These are phyloP conservation scores for Drosophila repleta DNA, from an alignment of 1,140 invertebrate genomes.

Conservation along the genomic window DNA sequence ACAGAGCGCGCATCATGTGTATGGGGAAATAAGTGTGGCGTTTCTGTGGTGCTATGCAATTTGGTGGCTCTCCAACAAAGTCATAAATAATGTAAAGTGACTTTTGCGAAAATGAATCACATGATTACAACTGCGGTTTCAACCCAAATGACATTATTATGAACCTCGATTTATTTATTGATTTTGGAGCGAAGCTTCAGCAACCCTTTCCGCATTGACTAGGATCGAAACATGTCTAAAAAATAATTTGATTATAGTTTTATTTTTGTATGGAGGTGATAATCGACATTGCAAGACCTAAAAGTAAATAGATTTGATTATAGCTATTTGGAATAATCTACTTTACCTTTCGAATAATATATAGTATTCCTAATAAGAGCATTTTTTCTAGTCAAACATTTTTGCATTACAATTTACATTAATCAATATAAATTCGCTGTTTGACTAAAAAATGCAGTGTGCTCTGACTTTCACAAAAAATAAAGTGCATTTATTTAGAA, in stretches of 20 bases:
- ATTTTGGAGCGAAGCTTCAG: not conserved
- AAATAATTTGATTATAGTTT: too few relatives aligned
- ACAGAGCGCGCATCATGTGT: slow-evolving; percentile 13
- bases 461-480: not conserved
- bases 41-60: slow-evolving; percentile 26
- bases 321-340: too few relatives aligned
- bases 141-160: slow-evolving; percentile 8
- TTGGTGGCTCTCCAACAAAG: slow-evolving; percentile 23
- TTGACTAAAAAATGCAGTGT: not conserved
- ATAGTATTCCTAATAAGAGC: too few relatives aligned
- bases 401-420: too few relatives aligned
- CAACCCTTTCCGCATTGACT: not conserved
- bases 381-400: not conserved
- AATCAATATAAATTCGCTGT: not conserved
- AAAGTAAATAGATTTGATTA: too few relatives aligned
- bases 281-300: too few relatives aligned
- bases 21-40: not conserved
- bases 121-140: slow-evolving; percentile 33
- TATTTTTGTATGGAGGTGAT: too few relatives aligned
- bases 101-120: slow-evolving; percentile 33
- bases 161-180: not conserved
- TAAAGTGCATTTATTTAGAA: slow-evolving; percentile 33
- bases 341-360: too few relatives aligned
- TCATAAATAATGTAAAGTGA: slow-evolving; percentile 65
- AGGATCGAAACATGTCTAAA: too few relatives aligned